Percentiles rank a stretch among this genome's conserved stretches.
Evolutionary conservation across 2,113 vertebrate genomes (phyloP).

Genomic region (Poecilia latipinna): DNA sequence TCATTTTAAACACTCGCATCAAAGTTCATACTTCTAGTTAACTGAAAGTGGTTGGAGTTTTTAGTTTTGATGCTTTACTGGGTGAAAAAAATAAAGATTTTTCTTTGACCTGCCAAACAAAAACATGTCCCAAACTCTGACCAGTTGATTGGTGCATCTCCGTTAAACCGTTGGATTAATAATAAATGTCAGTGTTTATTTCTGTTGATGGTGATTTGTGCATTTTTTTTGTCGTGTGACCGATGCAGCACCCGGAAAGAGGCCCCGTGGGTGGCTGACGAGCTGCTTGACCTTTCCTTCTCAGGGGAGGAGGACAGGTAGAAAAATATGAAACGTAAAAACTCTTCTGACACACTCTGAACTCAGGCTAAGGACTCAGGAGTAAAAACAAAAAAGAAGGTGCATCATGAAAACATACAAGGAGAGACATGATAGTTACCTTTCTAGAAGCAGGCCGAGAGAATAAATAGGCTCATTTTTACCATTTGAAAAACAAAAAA

Average conservation of each 20-base stretch:
- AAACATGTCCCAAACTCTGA: neutral
- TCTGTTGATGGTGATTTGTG: conserved; percentile 42
- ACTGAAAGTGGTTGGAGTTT: neutral
- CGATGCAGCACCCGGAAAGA: conserved; percentile 57
- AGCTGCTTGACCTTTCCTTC: conserved; percentile 77
- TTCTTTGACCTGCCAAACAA: neutral
- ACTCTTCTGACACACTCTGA: conserved; percentile 45
- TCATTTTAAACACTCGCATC: neutral
- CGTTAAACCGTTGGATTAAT: neutral
- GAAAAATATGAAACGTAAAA: conserved; percentile 36
- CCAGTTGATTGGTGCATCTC: neutral
- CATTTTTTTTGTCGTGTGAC: conserved; percentile 57
- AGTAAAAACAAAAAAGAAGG: neutral
- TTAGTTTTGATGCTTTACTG: neutral
- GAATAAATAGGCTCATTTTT: neutral
- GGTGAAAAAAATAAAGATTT: neutral
- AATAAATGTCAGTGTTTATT: conserved; percentile 23
- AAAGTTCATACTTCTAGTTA: neutral
- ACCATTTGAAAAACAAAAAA: neutral
- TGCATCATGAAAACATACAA: neutral
- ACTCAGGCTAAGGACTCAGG: neutral
- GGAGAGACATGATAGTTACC: neutral
- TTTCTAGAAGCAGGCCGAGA: too few species aligned
- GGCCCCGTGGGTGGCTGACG: conserved; percentile 63
- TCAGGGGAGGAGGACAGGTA: conserved; percentile 73